These are phyloP conservation scores for Euschistus heros DNA, from an alignment of 1,140 invertebrate genomes.

Conservation along the genomic window DNA sequence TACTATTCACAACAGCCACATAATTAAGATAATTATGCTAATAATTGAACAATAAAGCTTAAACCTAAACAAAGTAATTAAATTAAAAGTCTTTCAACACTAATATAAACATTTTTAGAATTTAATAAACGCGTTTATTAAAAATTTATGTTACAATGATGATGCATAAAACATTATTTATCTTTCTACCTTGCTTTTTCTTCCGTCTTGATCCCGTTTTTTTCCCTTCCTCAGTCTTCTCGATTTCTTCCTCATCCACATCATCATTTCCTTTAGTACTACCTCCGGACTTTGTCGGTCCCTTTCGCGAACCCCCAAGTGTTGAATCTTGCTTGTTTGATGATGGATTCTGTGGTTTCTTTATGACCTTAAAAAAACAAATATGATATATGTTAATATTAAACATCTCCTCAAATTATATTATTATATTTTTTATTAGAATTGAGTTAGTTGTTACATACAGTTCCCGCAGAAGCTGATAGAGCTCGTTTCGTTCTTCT, in stretches of 20 bases:
- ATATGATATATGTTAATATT: background rate
- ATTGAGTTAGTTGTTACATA: no score
- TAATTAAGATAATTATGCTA: no score
- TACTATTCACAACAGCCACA: no score
- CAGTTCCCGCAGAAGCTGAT: no score
- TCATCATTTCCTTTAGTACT: conserved; percentile 30
- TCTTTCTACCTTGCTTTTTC: conserved; percentile 24
- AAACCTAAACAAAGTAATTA: no score
- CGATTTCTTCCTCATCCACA: conserved; percentile 27
- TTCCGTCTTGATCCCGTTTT: conserved; percentile 38
- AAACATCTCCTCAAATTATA: background rate
- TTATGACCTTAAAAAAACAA: background rate
- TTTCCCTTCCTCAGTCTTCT: conserved; percentile 27
- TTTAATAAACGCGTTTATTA: no score
- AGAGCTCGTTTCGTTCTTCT: no score
- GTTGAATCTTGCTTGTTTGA: conserved; percentile 12
- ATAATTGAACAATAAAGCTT: no score
- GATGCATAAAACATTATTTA: conserved; percentile 8
- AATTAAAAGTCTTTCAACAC: no score
- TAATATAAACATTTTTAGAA: no score
- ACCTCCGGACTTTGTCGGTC: conserved; percentile 28
- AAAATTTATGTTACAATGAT: no score
- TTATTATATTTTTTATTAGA: background rate
- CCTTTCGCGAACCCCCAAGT: conserved; percentile 15
- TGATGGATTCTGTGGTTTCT: conserved; percentile 12